Percentiles rank a stretch among this genome's conserved stretches.
These are phyloP conservation scores for Neosalanx taihuensis DNA, from an alignment of 2,797 vertebrate species.

Conservation along the genomic window DNA sequence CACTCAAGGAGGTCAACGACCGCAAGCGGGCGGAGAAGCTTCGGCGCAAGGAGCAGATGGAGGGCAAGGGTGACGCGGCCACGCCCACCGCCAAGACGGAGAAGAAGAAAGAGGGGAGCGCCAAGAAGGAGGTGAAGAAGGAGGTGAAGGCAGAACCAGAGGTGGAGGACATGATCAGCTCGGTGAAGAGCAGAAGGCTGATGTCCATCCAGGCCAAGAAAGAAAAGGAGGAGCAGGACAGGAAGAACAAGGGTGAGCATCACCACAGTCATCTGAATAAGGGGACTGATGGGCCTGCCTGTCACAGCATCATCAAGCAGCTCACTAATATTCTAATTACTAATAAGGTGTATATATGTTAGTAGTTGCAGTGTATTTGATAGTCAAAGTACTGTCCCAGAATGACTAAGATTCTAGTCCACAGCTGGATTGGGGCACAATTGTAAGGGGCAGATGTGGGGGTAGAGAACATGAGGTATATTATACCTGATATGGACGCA, in stretches of 20 bases:
- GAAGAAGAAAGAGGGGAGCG: conserved; percentile 59
- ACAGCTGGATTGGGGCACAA: too few relatives aligned
- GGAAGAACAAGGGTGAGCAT: conserved; percentile 85
- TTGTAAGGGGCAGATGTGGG: too few relatives aligned
- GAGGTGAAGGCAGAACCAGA: conserved; percentile 79
- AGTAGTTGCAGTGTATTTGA: too few relatives aligned
- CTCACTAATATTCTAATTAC: too few relatives aligned
- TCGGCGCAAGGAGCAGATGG: conserved; percentile 84
- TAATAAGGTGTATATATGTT: too few relatives aligned
- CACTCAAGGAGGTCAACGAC: conserved; percentile 91
- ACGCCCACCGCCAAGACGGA: neutral
- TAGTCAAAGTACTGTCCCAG: too few relatives aligned
- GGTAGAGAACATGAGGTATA: too few relatives aligned
- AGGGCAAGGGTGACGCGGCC: conserved; percentile 74
- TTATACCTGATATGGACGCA: too few relatives aligned
- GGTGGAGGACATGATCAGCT: conserved; percentile 86
- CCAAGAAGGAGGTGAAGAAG: conserved; percentile 52
- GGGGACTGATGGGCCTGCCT: too few relatives aligned
- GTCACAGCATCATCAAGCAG: too few relatives aligned
- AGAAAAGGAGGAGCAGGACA: conserved; percentile 89
- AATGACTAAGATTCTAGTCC: too few relatives aligned
- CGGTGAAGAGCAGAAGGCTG: conserved; percentile 90
- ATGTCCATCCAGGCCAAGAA: conserved; percentile 93
- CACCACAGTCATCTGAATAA: too few relatives aligned
- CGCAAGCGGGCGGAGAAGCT: conserved; percentile 89